These are phyloP conservation scores for Aldrovandia affinis DNA, from an alignment of 2,797 vertebrate genomes.

Conservation along the genomic window DNA sequence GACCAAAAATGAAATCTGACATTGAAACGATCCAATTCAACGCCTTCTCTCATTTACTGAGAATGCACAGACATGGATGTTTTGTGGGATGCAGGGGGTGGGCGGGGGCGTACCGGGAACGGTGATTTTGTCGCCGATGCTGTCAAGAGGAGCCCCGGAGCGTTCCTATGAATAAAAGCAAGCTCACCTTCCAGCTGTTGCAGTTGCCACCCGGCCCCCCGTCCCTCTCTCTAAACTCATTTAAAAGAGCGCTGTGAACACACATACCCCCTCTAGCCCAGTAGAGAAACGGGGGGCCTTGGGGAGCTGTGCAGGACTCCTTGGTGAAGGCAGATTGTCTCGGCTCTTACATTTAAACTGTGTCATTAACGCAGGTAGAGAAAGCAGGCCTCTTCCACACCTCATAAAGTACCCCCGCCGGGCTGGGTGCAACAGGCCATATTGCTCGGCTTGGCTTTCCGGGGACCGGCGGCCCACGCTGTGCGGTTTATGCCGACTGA, in stretches of 20 bases:
- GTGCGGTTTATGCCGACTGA: neutral
- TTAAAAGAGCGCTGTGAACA: constrained; percentile 10
- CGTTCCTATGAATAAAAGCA: neutral
- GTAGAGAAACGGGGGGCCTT: constrained; percentile 7
- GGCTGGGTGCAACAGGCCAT: constrained; percentile 59
- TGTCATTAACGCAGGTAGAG: constrained; percentile 71
- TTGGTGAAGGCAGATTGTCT: constrained; percentile 63
- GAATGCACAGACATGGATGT: no score
- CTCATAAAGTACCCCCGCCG: constrained; percentile 74
- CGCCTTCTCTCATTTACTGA: no score
- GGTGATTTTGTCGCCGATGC: neutral
- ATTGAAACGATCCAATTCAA: no score
- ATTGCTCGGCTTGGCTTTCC: constrained; percentile 64
- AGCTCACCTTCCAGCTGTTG: neutral
- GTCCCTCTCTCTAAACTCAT: neutral
- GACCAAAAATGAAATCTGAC: no score
- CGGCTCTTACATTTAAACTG: constrained; percentile 72
- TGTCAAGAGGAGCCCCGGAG: neutral
- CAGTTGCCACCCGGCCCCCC: neutral
- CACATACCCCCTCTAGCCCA: constrained; percentile 8
- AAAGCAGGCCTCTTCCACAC: constrained; percentile 68
- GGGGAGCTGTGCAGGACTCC: constrained; percentile 55
- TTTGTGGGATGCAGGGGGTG: no score
- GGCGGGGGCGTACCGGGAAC: neutral
- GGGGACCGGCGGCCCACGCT: constrained; percentile 28